Evolutionary conservation across 2,888 invertebrate species (phyloP), one percentile per base, ranked within the genome.

Genomic region (Priocnemis perturbator): DNA sequence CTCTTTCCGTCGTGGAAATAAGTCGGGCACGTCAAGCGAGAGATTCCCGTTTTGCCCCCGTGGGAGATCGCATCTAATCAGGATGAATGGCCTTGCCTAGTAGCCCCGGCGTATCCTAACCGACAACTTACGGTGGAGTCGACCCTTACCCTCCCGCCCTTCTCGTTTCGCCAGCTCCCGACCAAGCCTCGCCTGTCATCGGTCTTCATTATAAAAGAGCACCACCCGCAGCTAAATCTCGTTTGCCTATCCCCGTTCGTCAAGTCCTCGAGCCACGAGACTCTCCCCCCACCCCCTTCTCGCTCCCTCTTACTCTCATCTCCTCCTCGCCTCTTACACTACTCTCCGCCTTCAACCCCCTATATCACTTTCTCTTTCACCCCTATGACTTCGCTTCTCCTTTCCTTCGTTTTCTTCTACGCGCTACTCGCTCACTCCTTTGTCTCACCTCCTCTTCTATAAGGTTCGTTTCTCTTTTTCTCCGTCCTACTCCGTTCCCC

Each of bases 191-290:
- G 71, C 61, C 73, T 86, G 86, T 86, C 87, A 86, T 86, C 86
- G 85, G 85, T 86, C 87, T 86, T 86, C 85, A 84, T 86, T 86
- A 86, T 83, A 83, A 86, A 86, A 85, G 82, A 79, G 83, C 79
- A 76, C 76, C 77, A 74, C 73, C 76, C 64, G 67, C 71, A 73
- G 74, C 76, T 81, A 81, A 85, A 85, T 82, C 86, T 83, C 83
- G 80, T 83, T 83, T 82, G 82, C 74, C 76, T 78, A 71, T 73
- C 74, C 71, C 59, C 63, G 68, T 76, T 71, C 58, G 23, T 17
- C 47, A 48, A 57, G 56, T 47, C 48, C 73, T 70, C 67, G 68
- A 77, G 73, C 30, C 50, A 64, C 57, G 68, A 74, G 76, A 79
- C 77, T 79, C 74, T 74, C 71, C 67, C 67, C 70, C 62, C 56